Base-by-base conservation (phyloP, 1,140 invertebrate species). In the Lordiphosa mommai region DNA sequence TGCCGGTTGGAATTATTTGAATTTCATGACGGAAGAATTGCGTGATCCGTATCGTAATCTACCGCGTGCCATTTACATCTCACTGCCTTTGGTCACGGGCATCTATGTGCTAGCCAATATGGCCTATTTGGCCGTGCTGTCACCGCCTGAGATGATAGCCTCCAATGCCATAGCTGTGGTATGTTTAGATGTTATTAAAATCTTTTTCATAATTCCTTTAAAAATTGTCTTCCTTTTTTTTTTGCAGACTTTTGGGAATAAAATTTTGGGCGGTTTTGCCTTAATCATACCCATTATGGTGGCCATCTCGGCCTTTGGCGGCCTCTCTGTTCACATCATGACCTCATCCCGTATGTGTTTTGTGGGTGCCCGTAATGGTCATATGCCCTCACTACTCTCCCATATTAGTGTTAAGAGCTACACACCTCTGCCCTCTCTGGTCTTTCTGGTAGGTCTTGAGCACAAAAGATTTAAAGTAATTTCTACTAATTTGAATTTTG, bases 21-120 rank as follows among this genome's bases (percentile, higher is more conserved):
- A 99, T 90, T 99, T 98, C 88, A 98, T 99, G 89, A 98, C 97
- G 7, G 98, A 99, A 90, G 98, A 99, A 89, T 88, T 99, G 0
- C 93, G 95, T 86, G 94, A 99, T 89, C 98, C 98, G 2, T 97
- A 96, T 89, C 94, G 93, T 92, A 99, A 99, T 91, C 90, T 99
- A 29, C 98, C 98, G 2, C 92, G 94, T 41, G 97, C 98, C 5
- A 99, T 99, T 87, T 96, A 95, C 85, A 95, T 99, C 55, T 98
- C 97, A 1, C 90, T 98, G 58, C 96, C 96, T 2, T 70, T 98
- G 43, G 97, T 98, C 0, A 99, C 97, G 0, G 86, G 93, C 2
- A 95, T 99, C 58, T 99, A 99, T 90, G 93, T 98, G 8, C 89
- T 99, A 38, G 95, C 97, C 0, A 99, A 99, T 89, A 90, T 99